Evolutionary conservation across 2,888 invertebrate genomes (phyloP), one percentile per base, ranked within the genome.

Genomic region (Saturnia japonica): DNA sequence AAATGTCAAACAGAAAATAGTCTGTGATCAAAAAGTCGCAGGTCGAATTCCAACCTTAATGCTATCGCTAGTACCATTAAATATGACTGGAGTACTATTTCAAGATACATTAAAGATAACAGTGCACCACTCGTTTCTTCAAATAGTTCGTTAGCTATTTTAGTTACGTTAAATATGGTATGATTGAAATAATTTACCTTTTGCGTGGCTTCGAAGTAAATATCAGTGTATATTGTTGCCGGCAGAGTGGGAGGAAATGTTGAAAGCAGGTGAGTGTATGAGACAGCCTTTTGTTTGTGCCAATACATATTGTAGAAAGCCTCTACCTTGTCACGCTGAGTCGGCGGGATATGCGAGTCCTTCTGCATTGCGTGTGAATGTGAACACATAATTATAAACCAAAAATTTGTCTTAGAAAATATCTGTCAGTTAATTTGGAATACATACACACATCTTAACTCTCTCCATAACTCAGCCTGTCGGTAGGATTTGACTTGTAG

Each of bases 281-380:
- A 91, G 1, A 91, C 91, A 0, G 89, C 92, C 3, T 77, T 77
- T 74, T 90, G 90, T 72, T 89, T 91, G 75, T 89, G 89, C 92
- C 92, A 92, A 80, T 90, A 91, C 90, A 91, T 92, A 78, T 85
- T 87, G 79, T 92, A 92, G 77, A 92, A 92, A 2, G 89, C 88
- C 75, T 91, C 83, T 70, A 92, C 92, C 72, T 88, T 90, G 12
- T 86, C 80, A 0, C 87, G 81, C 1, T 91, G 82, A 14, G 81
- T 80, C 0, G 70, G 70, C 0, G 88, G 84, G 7, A 91, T 80
- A n/a, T 82, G 79, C 0, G 87, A 86, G 6, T 83, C 80, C 73
- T 77, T 79, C 91, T 90, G 75, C 3, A 73, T 70, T 54, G 11
- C 22, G n/a, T 54, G 22, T 22, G 54, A 22, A 22, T 19, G 34